phyloP scores from a whole-genome alignment of 2,888 invertebrate species.

The Petrophora chlorosata region DNA sequence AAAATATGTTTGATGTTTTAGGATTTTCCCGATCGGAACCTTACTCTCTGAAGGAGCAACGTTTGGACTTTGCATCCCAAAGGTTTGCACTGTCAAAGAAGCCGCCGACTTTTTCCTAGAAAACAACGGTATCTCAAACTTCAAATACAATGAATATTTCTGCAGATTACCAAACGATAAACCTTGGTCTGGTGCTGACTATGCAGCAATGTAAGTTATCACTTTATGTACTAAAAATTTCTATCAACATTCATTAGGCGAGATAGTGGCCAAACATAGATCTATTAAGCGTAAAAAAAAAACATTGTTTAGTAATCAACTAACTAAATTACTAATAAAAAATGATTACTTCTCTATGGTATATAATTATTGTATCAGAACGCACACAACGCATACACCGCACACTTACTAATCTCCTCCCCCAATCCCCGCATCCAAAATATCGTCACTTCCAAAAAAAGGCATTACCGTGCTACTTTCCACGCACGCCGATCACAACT shows the following conservation, averaged over 20 bases:
- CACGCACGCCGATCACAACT: too few species aligned
- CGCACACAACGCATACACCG: too few species aligned
- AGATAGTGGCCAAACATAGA: too few species aligned
- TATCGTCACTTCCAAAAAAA: too few species aligned
- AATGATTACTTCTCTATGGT: neutral
- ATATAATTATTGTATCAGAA: too few species aligned
- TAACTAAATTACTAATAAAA: neutral
- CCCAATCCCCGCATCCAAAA: too few species aligned
- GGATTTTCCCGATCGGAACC: constrained; percentile 43
- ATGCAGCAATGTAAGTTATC: constrained; percentile 57
- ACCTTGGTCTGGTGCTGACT: constrained; percentile 54
- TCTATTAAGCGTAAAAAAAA: too few species aligned
- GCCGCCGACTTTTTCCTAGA: constrained; percentile 47
- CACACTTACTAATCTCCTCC: too few species aligned
- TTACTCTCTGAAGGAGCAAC: constrained; percentile 23
- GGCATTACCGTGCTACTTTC: too few species aligned
- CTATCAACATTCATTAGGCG: too few species aligned
- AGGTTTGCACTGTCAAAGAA: constrained; percentile 49
- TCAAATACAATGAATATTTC: constrained; percentile 49
- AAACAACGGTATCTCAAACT: constrained; percentile 37
- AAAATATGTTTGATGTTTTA: constrained; percentile 26
- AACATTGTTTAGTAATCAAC: too few species aligned
- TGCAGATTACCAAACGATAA: constrained; percentile 65
- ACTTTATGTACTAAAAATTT: too few species aligned
- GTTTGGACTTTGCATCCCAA: constrained; percentile 55